Conservation (phyloP, 2,113 vertebrate species). For the Delphinapterus leucas region DNA sequence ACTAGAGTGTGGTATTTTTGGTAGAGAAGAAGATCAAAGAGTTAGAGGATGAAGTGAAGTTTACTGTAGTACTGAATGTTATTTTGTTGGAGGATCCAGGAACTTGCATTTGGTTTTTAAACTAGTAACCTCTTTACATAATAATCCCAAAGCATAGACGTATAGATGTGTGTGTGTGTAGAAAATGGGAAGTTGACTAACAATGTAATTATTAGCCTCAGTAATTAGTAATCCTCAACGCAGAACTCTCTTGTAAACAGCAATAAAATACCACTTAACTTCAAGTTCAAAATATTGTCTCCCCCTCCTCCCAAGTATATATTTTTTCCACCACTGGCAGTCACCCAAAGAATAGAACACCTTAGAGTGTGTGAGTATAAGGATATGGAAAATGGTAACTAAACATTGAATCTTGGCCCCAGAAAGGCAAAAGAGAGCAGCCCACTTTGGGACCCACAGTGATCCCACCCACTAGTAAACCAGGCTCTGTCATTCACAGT, state of each 20-base stretch:
- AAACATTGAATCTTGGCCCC: background rate
- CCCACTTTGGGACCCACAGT: rapidly evolving
- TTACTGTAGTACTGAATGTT: background rate
- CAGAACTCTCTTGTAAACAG: background rate
- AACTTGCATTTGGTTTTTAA: background rate
- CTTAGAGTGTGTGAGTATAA: background rate
- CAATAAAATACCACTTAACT: background rate
- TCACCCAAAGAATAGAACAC: background rate
- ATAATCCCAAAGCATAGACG: background rate
- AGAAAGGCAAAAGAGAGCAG: background rate
- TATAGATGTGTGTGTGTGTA: background rate
- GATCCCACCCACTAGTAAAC: background rate
- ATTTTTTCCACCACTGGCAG: background rate
- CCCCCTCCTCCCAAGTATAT: background rate
- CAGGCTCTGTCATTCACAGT: background rate
- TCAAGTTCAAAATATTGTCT: background rate
- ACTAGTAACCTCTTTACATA: background rate
- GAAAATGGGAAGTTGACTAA: background rate
- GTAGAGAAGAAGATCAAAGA: background rate
- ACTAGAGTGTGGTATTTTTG: background rate
- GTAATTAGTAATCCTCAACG: background rate
- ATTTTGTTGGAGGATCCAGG: background rate
- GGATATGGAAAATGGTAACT: background rate
- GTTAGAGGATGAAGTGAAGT: background rate
- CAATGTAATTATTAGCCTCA: background rate